A percentile compares a stretch with the other conserved stretches of the same genome.
Evolutionary conservation across 2,888 invertebrate species (phyloP).

Genomic region (Amblyjoppa fuscipennis): DNA sequence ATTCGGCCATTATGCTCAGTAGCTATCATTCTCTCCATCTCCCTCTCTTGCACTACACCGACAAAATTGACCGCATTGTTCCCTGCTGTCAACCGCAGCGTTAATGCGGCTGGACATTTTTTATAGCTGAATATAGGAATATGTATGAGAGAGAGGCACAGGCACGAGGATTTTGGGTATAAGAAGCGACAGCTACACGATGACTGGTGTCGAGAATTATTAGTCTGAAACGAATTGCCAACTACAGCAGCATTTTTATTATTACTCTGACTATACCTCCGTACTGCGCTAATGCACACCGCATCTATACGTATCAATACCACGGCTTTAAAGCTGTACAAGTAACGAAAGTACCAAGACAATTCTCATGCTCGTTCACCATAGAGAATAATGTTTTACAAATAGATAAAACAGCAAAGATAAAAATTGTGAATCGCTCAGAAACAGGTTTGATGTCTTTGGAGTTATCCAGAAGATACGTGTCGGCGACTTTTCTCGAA

Average conservation of each 20-base stretch:
- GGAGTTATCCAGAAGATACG: background rate
- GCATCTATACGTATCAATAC: background rate
- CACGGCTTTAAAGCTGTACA: background rate
- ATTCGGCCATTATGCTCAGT: constrained; percentile 67
- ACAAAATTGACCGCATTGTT: constrained; percentile 77
- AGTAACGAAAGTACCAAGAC: background rate
- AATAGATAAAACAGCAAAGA: background rate
- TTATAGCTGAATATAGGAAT: constrained; percentile 53
- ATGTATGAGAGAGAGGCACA: background rate
- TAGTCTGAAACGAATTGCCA: constrained; percentile 2
- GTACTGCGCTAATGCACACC: constrained; percentile 32
- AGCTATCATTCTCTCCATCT: constrained; percentile 50
- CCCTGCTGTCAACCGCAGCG: constrained; percentile 78
- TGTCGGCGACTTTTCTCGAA: constrained; percentile 17
- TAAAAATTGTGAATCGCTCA: background rate
- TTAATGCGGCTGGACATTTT: constrained; percentile 78
- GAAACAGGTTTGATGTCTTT: background rate
- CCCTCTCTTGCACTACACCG: constrained; percentile 46
- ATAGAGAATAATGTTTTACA: background rate
- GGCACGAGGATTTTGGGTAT: background rate
- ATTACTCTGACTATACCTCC: constrained; percentile 21
- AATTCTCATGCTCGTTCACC: background rate
- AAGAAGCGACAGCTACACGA: background rate
- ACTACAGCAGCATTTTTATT: constrained; percentile 1
- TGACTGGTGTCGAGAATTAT: constrained; percentile 5